Base-by-base conservation (phyloP, 1,140 invertebrate species). In the Musca domestica region DNA sequence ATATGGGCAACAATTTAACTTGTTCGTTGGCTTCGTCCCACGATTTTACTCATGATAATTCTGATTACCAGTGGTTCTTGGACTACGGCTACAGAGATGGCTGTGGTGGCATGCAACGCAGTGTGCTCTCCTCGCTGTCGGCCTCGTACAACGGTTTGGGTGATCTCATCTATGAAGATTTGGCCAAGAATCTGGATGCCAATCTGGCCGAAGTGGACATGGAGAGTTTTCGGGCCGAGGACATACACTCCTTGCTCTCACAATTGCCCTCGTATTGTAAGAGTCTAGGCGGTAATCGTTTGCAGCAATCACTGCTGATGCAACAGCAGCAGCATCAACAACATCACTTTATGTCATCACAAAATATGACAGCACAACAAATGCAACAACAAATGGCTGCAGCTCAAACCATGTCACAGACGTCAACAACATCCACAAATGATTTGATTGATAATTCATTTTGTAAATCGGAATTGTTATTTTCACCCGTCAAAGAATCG, bases 121-220 rank as follows among this genome's bases (percentile, higher is more conserved):
- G 91, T 74, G 89, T 93, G 48, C 84, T 94, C 61, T 91, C 90
- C 61, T 93, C 92, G 10, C 85, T 93, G 67, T 91, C 91, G 23
- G 89, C 90, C 68, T 91, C 90, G 3, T 92, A 92, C 76, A 90
- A 90, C 76, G 88, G 89, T 64, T 85, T 87, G 74, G 88, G 90
- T 69, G 88, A 90, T 74, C 82, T 91, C 67, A 85, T 85, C 19
- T 95, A 95, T 77, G 93, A 95, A 77, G 92, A 92, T 74, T 82
- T 95, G 70, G 89, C 93, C 47, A 88, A 92, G 75, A 93, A 95
- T 80, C 85, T 95, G 76, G 95, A 96, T 83, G 93, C 93, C 66
- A 95, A 95, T 82, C 86, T 96, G 71, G 95, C 95, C 23, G 92
- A 96, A 83, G 94, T 95, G 34, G 95, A 96, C 81, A 96, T 96